Base-by-base conservation (phyloP, 2,113 vertebrate genomes). In the Meles meles region DNA sequence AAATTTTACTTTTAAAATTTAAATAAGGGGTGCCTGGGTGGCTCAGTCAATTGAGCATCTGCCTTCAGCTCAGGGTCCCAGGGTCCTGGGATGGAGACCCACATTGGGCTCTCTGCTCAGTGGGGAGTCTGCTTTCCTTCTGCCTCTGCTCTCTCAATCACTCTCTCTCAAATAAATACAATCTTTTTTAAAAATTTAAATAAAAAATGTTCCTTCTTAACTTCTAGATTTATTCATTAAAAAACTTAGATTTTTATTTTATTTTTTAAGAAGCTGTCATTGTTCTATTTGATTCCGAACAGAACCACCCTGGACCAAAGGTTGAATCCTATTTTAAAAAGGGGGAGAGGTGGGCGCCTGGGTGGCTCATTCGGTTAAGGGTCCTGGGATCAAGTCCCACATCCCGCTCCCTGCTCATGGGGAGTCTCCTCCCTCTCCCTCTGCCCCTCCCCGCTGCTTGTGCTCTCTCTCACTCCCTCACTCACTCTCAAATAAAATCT, bases 1-100 rank as follows among this genome's bases (percentile, higher is more conserved):
- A 94, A 92, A 77, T 59, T 65, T 57, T 49, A 94, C 17, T 87
- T 85, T 47, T 91, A 63, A 83, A 90, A n/a, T 93, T 96, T 94
- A 90, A 94, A 74, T 71, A 2, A 69, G 18, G 67, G 18, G 7
- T 2, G 7, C 67, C 34, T 69, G 34, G 10, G 59, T 67, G 65
- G 31, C 65, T 67, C 15, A n/a, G 65, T 34, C 27, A n/a, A 6
- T 67, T 67, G 3, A n/a, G 31, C 15, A 7, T 67, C 65, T 67
- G 65, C 15, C 65, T 67, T 67, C 14, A 18, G 31, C 31, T 67
- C 14, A 34, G 63, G 63, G 34, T 34, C 63, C 29, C 63, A 65
- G 63, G 2, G 14, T 65, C 29, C 63, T 65, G 29, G 63, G 31
- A 34, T 34, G 1, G 31, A 65, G 63, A 5, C 31, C 31, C 31